These are phyloP conservation scores for Catamblyrhynchus diadema DNA, from an alignment of 2,797 vertebrate species.

Conservation along the genomic window DNA sequence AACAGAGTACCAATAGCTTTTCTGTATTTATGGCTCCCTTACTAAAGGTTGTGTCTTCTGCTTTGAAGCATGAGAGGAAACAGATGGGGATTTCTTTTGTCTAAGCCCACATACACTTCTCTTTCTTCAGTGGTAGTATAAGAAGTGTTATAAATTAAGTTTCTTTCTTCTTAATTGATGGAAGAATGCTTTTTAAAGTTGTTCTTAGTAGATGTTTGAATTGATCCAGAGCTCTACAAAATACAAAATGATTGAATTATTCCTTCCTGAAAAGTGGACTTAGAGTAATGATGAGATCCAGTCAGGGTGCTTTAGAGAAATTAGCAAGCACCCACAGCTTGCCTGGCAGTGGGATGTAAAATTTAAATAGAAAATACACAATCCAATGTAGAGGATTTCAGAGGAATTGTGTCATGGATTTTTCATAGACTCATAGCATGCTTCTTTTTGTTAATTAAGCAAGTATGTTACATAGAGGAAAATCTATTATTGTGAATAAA, in stretches of 20 bases:
- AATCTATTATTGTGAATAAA: not conserved
- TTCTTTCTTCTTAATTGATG: not conserved
- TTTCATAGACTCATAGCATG: not conserved
- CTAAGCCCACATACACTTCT: not conserved
- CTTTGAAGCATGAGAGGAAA: constrained; percentile 34
- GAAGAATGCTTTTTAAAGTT: not conserved
- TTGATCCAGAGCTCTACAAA: not conserved
- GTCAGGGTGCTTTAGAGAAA: not conserved
- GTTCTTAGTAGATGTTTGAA: constrained; percentile 7
- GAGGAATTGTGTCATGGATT: not conserved
- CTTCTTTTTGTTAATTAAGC: not conserved
- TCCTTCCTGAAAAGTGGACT: not conserved
- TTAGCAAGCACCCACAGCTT: not conserved
- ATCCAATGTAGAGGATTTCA: not conserved
- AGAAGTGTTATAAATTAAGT: not conserved
- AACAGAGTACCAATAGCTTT: constrained; percentile 29
- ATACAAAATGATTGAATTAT: constrained; percentile 36
- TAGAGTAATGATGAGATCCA: constrained; percentile 15
- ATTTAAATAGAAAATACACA: constrained; percentile 26
- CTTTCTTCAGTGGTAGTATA: not conserved
- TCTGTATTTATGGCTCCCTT: constrained; percentile 34
- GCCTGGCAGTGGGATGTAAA: not conserved
- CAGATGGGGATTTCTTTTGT: constrained; percentile 38
- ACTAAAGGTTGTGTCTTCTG: constrained; percentile 18
- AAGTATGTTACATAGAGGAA: not conserved